phyloP scores from a whole-genome alignment of 2,888 invertebrate genomes.

The Timema podura region DNA sequence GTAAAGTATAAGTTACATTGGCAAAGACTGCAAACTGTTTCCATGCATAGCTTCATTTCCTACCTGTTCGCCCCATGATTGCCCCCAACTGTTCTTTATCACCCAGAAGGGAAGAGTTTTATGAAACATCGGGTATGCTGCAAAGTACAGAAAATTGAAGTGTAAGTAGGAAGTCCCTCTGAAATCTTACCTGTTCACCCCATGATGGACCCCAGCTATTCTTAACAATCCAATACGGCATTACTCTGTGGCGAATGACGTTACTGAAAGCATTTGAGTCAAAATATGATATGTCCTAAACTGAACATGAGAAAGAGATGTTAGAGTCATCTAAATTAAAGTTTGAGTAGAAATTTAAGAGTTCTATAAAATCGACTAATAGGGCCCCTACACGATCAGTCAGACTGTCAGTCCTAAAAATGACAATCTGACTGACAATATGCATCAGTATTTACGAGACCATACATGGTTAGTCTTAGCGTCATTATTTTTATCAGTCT shows the following conservation, averaged over 20 bases:
- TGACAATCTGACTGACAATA: too few relatives aligned
- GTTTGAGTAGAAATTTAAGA: not conserved
- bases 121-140: constrained; percentile 75
- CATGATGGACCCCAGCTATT: constrained; percentile 90
- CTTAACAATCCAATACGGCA: constrained; percentile 91
- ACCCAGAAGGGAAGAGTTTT: constrained; percentile 85
- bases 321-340: not conserved
- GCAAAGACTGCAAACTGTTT: too few relatives aligned
- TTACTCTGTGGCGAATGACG: constrained; percentile 71
- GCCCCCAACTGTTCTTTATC: constrained; percentile 94
- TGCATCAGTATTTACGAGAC: too few relatives aligned
- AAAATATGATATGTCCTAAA: too few relatives aligned
- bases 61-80: constrained; percentile 79
- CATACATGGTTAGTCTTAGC: too few relatives aligned
- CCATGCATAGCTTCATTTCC: constrained; percentile 21
- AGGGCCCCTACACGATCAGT: too few relatives aligned
- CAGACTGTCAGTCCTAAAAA: too few relatives aligned
- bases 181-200: constrained; percentile 69
- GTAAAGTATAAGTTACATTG: too few relatives aligned
- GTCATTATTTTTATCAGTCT: too few relatives aligned
- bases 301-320: not conserved
- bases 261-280: too few relatives aligned
- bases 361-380: too few relatives aligned
- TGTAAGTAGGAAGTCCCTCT: constrained; percentile 1
- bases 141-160: constrained; percentile 39